phyloP scores from a whole-genome alignment of 2,888 invertebrate species.

The Pristionchus fissidentatus region DNA sequence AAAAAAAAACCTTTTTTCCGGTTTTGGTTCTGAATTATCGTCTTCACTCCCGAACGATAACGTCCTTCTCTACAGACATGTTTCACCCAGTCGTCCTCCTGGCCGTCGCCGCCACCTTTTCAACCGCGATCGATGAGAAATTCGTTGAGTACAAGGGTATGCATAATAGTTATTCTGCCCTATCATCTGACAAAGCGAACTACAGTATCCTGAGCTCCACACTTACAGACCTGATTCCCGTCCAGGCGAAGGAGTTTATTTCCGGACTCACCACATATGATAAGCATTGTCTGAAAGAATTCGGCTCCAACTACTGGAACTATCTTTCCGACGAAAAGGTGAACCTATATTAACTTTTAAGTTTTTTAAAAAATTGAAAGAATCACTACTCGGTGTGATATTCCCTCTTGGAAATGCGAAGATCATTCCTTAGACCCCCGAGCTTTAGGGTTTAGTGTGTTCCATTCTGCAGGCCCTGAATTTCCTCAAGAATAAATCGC shows the following conservation, averaged over 20 bases:
- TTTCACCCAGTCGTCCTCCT: slow-evolving; percentile 55
- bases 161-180: background rate
- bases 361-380: too few relatives aligned
- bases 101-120: slow-evolving; percentile 60
- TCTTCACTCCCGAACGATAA: background rate
- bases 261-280: slow-evolving; percentile 63
- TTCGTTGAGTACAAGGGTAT: slow-evolving; percentile 70
- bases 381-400: too few relatives aligned
- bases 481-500: slow-evolving; percentile 70
- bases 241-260: slow-evolving; percentile 72
- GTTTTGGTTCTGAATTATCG: background rate
- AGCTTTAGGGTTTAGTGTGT: background rate
- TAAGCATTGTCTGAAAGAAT: slow-evolving; percentile 69
- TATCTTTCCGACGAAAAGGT: slow-evolving; percentile 64
- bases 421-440: background rate
- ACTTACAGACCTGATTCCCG: slow-evolving; percentile 67
- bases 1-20: too few relatives aligned
- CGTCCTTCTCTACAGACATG: slow-evolving; percentile 51
- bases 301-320: slow-evolving; percentile 64
- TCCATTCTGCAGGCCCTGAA: slow-evolving; percentile 59
- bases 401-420: too few relatives aligned
- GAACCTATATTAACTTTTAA: too few relatives aligned
- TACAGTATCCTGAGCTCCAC: background rate
- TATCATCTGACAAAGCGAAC: background rate
- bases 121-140: slow-evolving; percentile 66